A percentile compares a stretch with the other conserved stretches of the same genome.
Evolutionary conservation across 1,140 invertebrate species (phyloP).

Genomic region (Triops cancriformis): DNA sequence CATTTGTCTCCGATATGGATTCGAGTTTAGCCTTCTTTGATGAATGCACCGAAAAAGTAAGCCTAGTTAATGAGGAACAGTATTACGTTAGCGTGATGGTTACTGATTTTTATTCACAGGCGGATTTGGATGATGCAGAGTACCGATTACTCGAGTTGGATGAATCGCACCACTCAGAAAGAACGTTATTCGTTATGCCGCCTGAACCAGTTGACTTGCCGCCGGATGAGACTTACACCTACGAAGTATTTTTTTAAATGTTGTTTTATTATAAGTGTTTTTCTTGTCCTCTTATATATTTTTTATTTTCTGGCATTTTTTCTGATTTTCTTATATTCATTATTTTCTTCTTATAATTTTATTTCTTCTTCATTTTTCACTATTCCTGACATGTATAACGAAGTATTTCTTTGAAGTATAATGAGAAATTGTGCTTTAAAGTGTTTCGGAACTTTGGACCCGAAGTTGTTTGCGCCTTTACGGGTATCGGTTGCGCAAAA

Average conservation of each 20-base stretch:
- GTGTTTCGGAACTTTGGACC: conserved; percentile 42
- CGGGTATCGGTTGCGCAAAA: conserved; percentile 29
- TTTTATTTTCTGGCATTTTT: no score
- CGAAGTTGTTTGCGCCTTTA: conserved; percentile 39
- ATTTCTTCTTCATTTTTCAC: no score
- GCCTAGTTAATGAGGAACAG: background rate
- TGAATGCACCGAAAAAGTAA: conserved; percentile 73
- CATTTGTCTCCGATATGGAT: conserved; percentile 95
- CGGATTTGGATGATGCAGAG: conserved; percentile 45
- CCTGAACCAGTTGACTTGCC: conserved; percentile 59
- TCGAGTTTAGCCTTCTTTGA: conserved; percentile 91
- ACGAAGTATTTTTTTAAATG: conserved; percentile 44
- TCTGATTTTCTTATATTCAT: no score
- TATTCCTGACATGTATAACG: no score
- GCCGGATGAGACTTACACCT: conserved; percentile 37
- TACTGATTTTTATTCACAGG: conserved; percentile 36
- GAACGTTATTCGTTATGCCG: conserved; percentile 92
- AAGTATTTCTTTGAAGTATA: conserved; percentile 34
- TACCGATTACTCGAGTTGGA: conserved; percentile 64
- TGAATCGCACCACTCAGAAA: conserved; percentile 65
- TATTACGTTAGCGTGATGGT: background rate
- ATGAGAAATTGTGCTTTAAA: conserved; percentile 28
- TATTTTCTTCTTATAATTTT: no score
- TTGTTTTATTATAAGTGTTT: no score
- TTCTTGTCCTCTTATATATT: no score